A percentile compares a stretch with the other conserved stretches of the same genome.
phyloP scores from a whole-genome alignment of 2,888 invertebrate genomes.

The Yponomeuta evonymella region DNA sequence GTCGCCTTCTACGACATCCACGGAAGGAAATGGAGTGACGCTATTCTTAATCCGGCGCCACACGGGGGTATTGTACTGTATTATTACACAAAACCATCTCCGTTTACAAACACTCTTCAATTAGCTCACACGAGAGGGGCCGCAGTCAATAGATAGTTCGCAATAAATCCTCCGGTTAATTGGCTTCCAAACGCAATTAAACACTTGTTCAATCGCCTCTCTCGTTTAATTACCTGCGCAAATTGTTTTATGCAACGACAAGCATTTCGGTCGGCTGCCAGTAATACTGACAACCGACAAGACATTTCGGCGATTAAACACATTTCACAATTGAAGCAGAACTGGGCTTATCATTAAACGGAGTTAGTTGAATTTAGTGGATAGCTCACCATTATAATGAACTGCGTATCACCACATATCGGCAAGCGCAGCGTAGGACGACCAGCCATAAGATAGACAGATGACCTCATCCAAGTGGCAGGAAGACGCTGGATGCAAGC shows the following conservation, averaged over 20 bases:
- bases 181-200: slow-evolving; percentile 53
- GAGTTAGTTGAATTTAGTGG: too few relatives aligned
- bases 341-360: not conserved
- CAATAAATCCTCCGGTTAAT: slow-evolving; percentile 39
- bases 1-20: too few relatives aligned
- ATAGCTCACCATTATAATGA: too few relatives aligned
- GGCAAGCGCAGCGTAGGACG: too few relatives aligned
- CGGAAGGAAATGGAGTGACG: too few relatives aligned
- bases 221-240: slow-evolving; percentile 4
- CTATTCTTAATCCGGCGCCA: too few relatives aligned
- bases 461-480: too few relatives aligned
- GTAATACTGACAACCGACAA: not conserved
- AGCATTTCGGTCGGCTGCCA: slow-evolving; percentile 2
- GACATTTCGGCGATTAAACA: not conserved
- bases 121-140: not conserved
- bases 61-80: too few relatives aligned
- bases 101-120: not conserved
- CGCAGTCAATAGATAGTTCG: not conserved
- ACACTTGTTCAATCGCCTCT: slow-evolving; percentile 36
- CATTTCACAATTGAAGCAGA: not conserved
- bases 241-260: slow-evolving; percentile 6
- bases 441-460: too few relatives aligned
- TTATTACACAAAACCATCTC: too few relatives aligned
- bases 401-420: too few relatives aligned
- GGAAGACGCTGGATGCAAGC: too few relatives aligned